These are phyloP conservation scores for Apodemia duryi DNA, from an alignment of 2,888 invertebrate genomes.

Conservation along the genomic window DNA sequence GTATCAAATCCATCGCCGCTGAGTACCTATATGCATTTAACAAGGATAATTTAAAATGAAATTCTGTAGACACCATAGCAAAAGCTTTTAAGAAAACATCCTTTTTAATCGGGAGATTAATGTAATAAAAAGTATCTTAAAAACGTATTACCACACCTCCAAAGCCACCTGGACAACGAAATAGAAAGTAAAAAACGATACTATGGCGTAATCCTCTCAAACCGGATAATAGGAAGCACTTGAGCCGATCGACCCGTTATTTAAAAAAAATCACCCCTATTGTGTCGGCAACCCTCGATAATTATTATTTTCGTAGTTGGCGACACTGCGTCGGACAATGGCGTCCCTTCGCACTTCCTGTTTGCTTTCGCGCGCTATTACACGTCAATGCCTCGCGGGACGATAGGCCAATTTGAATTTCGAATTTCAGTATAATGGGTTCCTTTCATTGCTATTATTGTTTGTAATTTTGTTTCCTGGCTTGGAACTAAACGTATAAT, in stretches of 20 bases:
- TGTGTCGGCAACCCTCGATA: slow-evolving; percentile 70
- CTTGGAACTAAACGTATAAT: slow-evolving; percentile 36
- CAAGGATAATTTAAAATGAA: neutral
- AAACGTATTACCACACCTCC: slow-evolving; percentile 67
- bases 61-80: neutral
- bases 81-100: slow-evolving; percentile 21
- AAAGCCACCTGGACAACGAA: slow-evolving; percentile 59
- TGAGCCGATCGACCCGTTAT: slow-evolving; percentile 74
- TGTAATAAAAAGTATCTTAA: slow-evolving; percentile 55
- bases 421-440: slow-evolving; percentile 63
- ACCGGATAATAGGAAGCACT: slow-evolving; percentile 72
- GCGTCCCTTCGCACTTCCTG: slow-evolving; percentile 68
- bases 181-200: slow-evolving; percentile 51
- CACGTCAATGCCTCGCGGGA: slow-evolving; percentile 69
- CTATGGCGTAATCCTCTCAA: slow-evolving; percentile 68
- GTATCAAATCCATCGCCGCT: no score
- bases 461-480: slow-evolving; percentile 58
- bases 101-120: slow-evolving; percentile 52
- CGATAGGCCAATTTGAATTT: slow-evolving; percentile 75
- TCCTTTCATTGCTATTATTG: slow-evolving; percentile 54
- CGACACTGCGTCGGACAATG: slow-evolving; percentile 73
- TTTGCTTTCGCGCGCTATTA: slow-evolving; percentile 78
- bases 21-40: no score
- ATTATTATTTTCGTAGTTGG: slow-evolving; percentile 79
- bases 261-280: slow-evolving; percentile 57